These are phyloP conservation scores for Sebastes kiyomatsui DNA, from an alignment of 2,797 vertebrate genomes.

Conservation along the genomic window DNA sequence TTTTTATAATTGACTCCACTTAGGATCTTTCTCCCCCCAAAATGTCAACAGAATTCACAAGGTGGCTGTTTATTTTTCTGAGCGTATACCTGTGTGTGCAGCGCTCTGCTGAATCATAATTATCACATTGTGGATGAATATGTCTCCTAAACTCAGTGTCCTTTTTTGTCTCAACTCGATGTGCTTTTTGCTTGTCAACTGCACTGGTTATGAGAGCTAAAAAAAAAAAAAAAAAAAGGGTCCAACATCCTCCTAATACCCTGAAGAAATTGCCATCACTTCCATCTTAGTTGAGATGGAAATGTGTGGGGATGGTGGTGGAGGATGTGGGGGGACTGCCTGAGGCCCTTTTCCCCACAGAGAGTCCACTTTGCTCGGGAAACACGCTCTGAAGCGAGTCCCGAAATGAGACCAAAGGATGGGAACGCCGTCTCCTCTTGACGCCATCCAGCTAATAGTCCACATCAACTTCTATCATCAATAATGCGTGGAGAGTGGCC, in stretches of 20 bases:
- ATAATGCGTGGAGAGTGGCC: conserved; percentile 43
- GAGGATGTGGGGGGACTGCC: conserved; percentile 50
- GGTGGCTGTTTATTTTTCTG: conserved; percentile 48
- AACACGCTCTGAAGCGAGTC: conserved; percentile 59
- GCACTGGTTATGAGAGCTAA: conserved; percentile 21
- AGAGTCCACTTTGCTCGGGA: conserved; percentile 66
- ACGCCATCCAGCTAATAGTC: conserved; percentile 68
- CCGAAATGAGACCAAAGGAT: conserved; percentile 72
- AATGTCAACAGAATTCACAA: conserved; percentile 70
- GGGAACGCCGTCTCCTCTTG: conserved; percentile 57
- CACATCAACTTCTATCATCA: conserved; percentile 66
- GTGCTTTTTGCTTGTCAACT: conserved; percentile 35
- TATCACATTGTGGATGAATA: conserved; percentile 22
- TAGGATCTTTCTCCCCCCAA: conserved; percentile 54
- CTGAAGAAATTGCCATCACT: conserved; percentile 69
- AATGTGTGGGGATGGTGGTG: conserved; percentile 63
- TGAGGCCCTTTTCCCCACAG: conserved; percentile 67
- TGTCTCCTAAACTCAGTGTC: conserved; percentile 16
- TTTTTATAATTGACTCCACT: conserved; percentile 74
- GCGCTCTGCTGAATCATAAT: conserved; percentile 30
- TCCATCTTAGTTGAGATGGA: conserved; percentile 65
- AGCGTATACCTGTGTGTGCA: conserved; percentile 44
- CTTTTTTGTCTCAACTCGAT: conserved; percentile 18
- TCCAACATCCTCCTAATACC: conserved; percentile 44
- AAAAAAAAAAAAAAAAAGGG: conserved; percentile 17